Evolutionary conservation across 1,140 invertebrate species (phyloP), one percentile per base, ranked within the genome.

Genomic region (Meloidogyne floridensis): DNA sequence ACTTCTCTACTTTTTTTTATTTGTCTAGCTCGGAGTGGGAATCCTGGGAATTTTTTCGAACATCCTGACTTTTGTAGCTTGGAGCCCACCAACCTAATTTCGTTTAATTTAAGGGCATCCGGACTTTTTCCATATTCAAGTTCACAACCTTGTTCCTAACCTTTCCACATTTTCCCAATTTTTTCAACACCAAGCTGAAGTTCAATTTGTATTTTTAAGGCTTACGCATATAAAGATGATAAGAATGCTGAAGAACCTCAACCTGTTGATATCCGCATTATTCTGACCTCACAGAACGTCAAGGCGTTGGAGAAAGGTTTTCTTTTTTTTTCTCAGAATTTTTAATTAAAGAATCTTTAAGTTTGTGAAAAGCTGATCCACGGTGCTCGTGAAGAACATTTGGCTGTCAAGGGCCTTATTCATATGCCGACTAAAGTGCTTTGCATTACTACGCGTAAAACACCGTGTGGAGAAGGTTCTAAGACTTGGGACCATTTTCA

Each of bases 381-480:
- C 87, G 95, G 95, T 83, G 96, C 97, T 56, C 99, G 98, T 91
- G 96, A 97, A 85, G 96, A 98, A 91, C 95, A 96, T 83, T 91
- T 99, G 77, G 94, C 94, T 87, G 96, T 98, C 1, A 98, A 98
- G 91, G 96, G 96, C 85, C 96, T 96, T 82, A 94, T 98, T 59
- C 94, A 96, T 86, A 95, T 98, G 94, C 96, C 96, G 56, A 98
- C 96, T 65, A 97, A 97, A 91, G 93, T 93, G 74, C 92, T 98
- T 73, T 93, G 97, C 86, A 99, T 99, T 90, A 99, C 98, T 43
- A 99, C 97, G 53, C 93, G 98, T 85, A 99, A 99, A 92, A 99
- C 98, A 56, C 98, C 98, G 91, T 99, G 98, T 91, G 98, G 98
- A 93, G 98, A 99, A 92, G 98, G 98, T 93, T 99, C 97, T 74